These are phyloP conservation scores for Poeciliopsis infans DNA, from an alignment of 2,797 vertebrate genomes.

Conservation along the genomic window DNA sequence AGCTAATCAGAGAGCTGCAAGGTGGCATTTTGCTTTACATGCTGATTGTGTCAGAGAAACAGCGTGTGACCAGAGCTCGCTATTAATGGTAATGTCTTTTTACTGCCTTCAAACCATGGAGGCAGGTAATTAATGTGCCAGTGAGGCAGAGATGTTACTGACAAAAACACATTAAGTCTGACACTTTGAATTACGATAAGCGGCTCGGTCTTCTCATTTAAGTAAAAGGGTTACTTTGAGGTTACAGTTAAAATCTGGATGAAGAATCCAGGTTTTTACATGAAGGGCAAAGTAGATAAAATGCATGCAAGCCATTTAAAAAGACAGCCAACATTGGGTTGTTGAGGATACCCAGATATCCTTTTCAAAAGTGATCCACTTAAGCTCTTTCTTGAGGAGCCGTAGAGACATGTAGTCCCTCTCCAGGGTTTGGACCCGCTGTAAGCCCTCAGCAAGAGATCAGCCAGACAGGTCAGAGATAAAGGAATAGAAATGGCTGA, in stretches of 20 bases:
- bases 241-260: background rate
- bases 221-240: background rate
- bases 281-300: background rate
- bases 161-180: conserved; percentile 10
- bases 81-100: conserved; percentile 24
- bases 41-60: conserved; percentile 24
- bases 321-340: background rate
- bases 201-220: background rate
- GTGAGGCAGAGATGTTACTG: background rate
- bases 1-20: conserved; percentile 19
- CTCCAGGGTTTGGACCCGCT: background rate
- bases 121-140: conserved; percentile 11
- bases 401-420: background rate
- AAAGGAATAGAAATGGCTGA: background rate
- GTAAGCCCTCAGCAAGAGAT: background rate
- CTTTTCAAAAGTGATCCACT: background rate
- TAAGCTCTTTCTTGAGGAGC: background rate
- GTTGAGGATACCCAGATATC: background rate
- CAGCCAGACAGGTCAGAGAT: background rate
- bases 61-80: background rate
- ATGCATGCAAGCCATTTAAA: background rate
- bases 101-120: conserved; percentile 14
- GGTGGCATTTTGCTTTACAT: conserved; percentile 12
- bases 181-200: conserved; percentile 10
- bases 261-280: background rate